Evolutionary conservation across 1,140 invertebrate species (phyloP), one percentile per base, ranked within the genome.

Genomic region (Megalopta genalis): DNA sequence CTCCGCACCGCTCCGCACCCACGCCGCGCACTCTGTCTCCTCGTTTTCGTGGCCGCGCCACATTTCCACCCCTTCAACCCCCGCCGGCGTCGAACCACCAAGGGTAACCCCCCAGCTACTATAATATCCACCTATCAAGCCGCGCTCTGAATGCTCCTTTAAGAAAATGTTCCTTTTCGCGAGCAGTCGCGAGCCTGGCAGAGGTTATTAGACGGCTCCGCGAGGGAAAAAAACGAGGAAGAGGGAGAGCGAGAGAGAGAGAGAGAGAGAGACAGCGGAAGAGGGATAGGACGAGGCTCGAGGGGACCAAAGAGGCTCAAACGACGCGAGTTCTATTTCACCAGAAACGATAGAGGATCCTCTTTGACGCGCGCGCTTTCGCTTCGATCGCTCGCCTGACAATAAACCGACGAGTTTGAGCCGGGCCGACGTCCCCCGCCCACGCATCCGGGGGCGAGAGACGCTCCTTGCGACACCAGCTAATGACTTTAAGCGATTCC

Each of bases 131-230:
- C 80, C 84, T 85, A 85, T 86, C 84, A 85, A 86, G 80, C 80
- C 80, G 83, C 84, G 84, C 68, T 78, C 84, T 86, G 83, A 85
- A 84, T 85, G 79, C 83, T 85, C 79, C 83, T 85, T 85, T 85
- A 85, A 85, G 84, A 85, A 85, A 85, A 85, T 85, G 84, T 85
- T 85, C 79, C 84, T 85, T 85, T 76, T 82, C 74, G 82, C 83
- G 68, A 68, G 68, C 83, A 62, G 78, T 73, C 72, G 72, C 73
- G 63, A 52, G 62, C 46, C 27, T 72, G 73, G 62, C 23, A 25
- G 57, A 73, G 77, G 68, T 85, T 85, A 85, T 85, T 85, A 85
- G 83, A 76, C 83, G 71, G 72, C 57, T 66, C 12, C 14, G 52
- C n/a, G 23, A 49, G 46, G 18, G 39, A 25, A 63, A 46, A 10